Base-by-base conservation (phyloP, 2,113 vertebrate species). In the Salminus brasiliensis region DNA sequence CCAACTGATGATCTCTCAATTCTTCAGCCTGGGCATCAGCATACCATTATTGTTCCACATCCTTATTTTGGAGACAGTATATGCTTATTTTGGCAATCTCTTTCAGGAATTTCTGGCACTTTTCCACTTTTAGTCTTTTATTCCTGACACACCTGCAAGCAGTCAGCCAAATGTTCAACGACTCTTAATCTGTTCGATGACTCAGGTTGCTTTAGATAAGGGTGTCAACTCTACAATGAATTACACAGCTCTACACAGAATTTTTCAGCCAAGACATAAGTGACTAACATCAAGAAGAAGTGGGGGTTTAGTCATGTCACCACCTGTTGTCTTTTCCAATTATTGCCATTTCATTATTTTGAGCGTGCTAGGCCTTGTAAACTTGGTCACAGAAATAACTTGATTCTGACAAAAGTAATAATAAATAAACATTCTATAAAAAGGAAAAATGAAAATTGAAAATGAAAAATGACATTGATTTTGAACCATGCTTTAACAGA, bases 191-290 rank as follows among this genome's bases (percentile, higher is more conserved):
- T 71, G 67, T 72, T 62, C 34, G 43, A 79, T 72, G 68, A 72
- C 18, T 72, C 16, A 71, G 41, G 47, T 16, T 29, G 59, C 45
- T 27, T 53, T 30, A 29, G 45, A 79, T 52, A 34, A 55, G 66
- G 52, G 34, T 79, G 23, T 52, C 55, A 39, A 4, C n/a, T 16
- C 30, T 79, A 27, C 49, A 72, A 79, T 72, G 53, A n/a, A n/a
- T n/a, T n/a, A n/a, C n/a, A n/a, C n/a, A n/a, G n/a, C n/a, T n/a
- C n/a, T n/a, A n/a, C n/a, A n/a, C n/a, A n/a, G n/a, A n/a, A n/a
- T n/a, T 79, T 71, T 72, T 55, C 76, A 72, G 68, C 76, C 39
- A 41, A 23, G 43, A 27, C 27, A 39, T 41, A 36, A 78, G 34
- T 65, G 47, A 52, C 29, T 27, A 72, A 10, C 16, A 53, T 41